Evolutionary conservation across 2,113 vertebrate species (phyloP).

Genomic region (Gorsachius goisagi): DNA sequence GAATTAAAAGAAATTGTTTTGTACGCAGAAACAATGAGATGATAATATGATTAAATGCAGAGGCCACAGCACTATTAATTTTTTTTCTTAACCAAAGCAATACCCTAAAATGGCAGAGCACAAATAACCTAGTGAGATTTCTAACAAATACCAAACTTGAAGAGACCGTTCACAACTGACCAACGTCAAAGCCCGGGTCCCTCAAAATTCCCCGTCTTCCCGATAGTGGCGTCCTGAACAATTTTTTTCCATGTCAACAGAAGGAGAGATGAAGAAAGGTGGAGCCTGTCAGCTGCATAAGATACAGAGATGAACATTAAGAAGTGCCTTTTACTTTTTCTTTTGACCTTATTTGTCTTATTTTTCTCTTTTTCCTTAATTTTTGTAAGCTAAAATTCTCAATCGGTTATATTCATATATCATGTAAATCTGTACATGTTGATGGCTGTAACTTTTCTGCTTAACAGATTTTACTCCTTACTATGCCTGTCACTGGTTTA

Average conservation of each 20-base stretch:
- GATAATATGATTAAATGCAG: slow-evolving; percentile 21
- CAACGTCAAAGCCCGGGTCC: neutral
- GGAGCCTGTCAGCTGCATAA: neutral
- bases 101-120: neutral
- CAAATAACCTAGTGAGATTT: neutral
- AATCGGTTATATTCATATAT: slow-evolving; percentile 63
- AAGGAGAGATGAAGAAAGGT: neutral
- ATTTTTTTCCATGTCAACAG: neutral
- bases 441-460: slow-evolving; percentile 72
- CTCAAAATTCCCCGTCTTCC: neutral
- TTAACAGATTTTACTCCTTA: slow-evolving; percentile 76
- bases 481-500: slow-evolving; percentile 74
- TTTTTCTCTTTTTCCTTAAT: slow-evolving; percentile 39
- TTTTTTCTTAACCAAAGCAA: neutral
- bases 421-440: slow-evolving; percentile 66
- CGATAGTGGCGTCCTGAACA: neutral
- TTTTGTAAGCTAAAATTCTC: slow-evolving; percentile 62
- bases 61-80: neutral
- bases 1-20: slow-evolving; percentile 39
- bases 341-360: neutral
- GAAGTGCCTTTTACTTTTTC: neutral
- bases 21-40: neutral
- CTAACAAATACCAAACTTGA: neutral
- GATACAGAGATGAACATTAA: neutral
- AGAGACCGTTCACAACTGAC: neutral